Conservation (phyloP, 2,888 invertebrate species). For the Trichogramma dendrolimi region DNA sequence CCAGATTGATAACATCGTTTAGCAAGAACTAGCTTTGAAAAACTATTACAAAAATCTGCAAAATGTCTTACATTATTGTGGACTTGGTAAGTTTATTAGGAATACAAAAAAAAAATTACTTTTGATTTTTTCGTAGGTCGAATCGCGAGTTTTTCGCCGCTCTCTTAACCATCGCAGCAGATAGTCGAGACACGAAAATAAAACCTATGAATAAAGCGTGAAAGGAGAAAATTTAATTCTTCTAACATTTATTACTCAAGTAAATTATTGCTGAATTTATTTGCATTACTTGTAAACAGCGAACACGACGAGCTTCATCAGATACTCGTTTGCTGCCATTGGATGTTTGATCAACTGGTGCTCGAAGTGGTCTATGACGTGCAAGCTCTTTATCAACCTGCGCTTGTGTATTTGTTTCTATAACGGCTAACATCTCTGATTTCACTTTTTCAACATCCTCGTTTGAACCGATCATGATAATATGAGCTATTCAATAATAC, state of each 20-base stretch:
- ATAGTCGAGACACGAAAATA: constrained; percentile 72
- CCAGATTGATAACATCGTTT: constrained; percentile 71
- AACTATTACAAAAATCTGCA: constrained; percentile 49
- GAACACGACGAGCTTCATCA: constrained; percentile 47
- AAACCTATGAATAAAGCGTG: constrained; percentile 38
- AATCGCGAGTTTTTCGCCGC: constrained; percentile 36
- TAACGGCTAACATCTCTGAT: constrained; percentile 59
- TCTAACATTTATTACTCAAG: background rate
- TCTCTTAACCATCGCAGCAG: constrained; percentile 68
- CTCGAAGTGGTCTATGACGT: constrained; percentile 40
- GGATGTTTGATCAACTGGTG: constrained; percentile 33
- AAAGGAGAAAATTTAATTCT: background rate
- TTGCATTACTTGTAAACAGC: constrained; percentile 43
- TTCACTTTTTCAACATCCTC: constrained; percentile 47
- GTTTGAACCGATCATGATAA: constrained; percentile 1
- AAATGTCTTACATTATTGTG: constrained; percentile 5
- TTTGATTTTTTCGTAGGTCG: constrained; percentile 37
- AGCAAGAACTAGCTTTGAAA: constrained; percentile 67
- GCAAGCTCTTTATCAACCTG: constrained; percentile 41
- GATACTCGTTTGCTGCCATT: constrained; percentile 40
- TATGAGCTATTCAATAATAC: background rate
- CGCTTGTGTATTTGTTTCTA: constrained; percentile 43
- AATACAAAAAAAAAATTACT: constrained; percentile 28
- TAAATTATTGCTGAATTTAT: background rate
- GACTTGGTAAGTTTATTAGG: background rate